These are phyloP conservation scores for Pectinophora gossypiella DNA, from an alignment of 1,140 invertebrate genomes.

Conservation along the genomic window DNA sequence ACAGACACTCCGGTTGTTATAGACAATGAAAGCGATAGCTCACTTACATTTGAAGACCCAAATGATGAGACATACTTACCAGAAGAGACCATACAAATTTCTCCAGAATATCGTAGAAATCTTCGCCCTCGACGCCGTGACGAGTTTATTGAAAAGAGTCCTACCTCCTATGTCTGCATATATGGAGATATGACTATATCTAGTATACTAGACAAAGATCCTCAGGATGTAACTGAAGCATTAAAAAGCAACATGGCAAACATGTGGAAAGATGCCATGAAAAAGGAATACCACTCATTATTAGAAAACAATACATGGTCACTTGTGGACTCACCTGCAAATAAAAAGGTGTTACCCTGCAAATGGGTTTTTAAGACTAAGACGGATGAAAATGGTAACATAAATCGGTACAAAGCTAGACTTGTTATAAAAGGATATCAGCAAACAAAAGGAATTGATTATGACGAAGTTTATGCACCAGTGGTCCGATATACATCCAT, in stretches of 20 bases:
- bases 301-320: slow-evolving; percentile 46
- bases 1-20: no score
- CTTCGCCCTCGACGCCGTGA: background rate
- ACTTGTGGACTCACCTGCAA: slow-evolving; percentile 20
- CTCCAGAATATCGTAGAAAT: background rate
- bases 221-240: slow-evolving; percentile 16
- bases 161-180: background rate
- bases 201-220: background rate
- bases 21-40: no score
- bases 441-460: slow-evolving; percentile 31
- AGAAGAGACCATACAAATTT: background rate
- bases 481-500: slow-evolving; percentile 28
- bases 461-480: slow-evolving; percentile 32
- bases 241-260: slow-evolving; percentile 5
- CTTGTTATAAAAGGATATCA: slow-evolving; percentile 39
- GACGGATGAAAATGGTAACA: slow-evolving; percentile 33
- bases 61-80: no score
- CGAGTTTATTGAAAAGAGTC: background rate
- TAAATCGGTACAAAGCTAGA: slow-evolving; percentile 31
- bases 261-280: slow-evolving; percentile 32
- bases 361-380: slow-evolving; percentile 64
- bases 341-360: slow-evolving; percentile 25
- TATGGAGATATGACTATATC: background rate
- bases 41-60: no score
- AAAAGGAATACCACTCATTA: slow-evolving; percentile 34